Conservation (phyloP, 2,888 invertebrate genomes). For the Epinotia ramella region DNA sequence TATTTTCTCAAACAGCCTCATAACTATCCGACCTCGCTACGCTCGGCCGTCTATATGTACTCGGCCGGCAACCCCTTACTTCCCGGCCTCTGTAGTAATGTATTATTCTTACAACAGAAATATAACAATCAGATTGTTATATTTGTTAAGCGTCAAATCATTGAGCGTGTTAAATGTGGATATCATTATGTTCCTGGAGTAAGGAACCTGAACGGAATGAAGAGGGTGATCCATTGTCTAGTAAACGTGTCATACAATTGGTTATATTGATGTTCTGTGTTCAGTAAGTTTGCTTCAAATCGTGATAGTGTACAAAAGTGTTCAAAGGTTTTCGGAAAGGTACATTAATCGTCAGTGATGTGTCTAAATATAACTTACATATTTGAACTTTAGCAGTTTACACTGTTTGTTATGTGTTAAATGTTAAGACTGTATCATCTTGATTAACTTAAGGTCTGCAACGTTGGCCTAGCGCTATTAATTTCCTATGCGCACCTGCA, state of each 20-base stretch:
- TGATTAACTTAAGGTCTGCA: slow-evolving; percentile 19
- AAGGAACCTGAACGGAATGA: background rate
- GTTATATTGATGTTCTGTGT: slow-evolving; percentile 36
- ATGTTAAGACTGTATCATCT: slow-evolving; percentile 9
- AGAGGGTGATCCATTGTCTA: slow-evolving; percentile 14
- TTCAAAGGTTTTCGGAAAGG: slow-evolving; percentile 29
- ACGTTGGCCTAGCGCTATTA: slow-evolving; percentile 74
- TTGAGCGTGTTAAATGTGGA: slow-evolving; percentile 31
- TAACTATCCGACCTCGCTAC: too few species aligned
- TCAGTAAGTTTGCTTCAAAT: slow-evolving; percentile 23
- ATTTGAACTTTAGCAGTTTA: background rate
- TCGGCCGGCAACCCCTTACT: too few species aligned
- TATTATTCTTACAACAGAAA: too few species aligned
- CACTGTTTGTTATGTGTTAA: background rate
- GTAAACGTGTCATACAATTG: slow-evolving; percentile 43
- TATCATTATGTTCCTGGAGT: slow-evolving; percentile 10
- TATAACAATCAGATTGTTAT: background rate
- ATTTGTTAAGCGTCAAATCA: background rate
- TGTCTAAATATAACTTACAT: slow-evolving; percentile 1
- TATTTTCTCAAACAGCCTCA: too few species aligned
- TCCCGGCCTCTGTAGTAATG: too few species aligned
- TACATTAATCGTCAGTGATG: background rate
- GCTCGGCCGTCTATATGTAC: too few species aligned
- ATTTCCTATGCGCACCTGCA: slow-evolving; percentile 88
- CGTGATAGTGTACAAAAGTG: slow-evolving; percentile 27